phyloP scores from a whole-genome alignment of 2,113 vertebrate species.

The Rhinichthys klamathensis region DNA sequence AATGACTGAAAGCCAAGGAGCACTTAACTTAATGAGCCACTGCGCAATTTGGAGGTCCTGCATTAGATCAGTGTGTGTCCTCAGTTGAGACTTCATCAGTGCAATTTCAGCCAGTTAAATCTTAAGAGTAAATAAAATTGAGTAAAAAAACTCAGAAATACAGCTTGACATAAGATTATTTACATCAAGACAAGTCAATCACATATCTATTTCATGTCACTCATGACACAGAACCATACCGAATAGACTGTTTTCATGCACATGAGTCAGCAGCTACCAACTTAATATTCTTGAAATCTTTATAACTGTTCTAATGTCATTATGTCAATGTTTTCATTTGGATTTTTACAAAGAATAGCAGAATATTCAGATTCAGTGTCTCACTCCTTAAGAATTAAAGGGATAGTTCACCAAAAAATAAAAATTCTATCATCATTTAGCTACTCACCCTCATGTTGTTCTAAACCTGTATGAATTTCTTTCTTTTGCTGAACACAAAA shows the following conservation, averaged over 20 bases:
- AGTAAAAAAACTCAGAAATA: neutral
- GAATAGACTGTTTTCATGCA: neutral
- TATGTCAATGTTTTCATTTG: neutral
- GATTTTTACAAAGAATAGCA: neutral
- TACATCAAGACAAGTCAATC: neutral
- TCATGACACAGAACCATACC: neutral
- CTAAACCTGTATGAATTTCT: too few relatives aligned
- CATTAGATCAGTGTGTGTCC: slow-evolving; percentile 18
- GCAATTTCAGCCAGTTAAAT: neutral
- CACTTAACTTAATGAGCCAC: slow-evolving; percentile 79
- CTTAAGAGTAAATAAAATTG: neutral
- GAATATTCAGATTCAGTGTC: neutral
- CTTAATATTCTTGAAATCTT: neutral
- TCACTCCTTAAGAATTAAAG: neutral
- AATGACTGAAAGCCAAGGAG: slow-evolving; percentile 71
- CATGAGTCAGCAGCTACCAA: neutral
- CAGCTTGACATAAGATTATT: neutral
- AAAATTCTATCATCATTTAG: too few relatives aligned
- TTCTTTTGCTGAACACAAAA: too few relatives aligned
- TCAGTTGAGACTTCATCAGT: slow-evolving; percentile 24
- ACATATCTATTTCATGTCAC: neutral
- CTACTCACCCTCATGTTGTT: too few relatives aligned
- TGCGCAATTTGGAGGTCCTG: slow-evolving; percentile 42
- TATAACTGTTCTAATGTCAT: neutral
- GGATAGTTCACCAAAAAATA: too few relatives aligned